Percentiles rank a stretch among this genome's conserved stretches.
Evolutionary conservation across 2,797 vertebrate genomes (phyloP).

Genomic region (Tragopan temminckii): DNA sequence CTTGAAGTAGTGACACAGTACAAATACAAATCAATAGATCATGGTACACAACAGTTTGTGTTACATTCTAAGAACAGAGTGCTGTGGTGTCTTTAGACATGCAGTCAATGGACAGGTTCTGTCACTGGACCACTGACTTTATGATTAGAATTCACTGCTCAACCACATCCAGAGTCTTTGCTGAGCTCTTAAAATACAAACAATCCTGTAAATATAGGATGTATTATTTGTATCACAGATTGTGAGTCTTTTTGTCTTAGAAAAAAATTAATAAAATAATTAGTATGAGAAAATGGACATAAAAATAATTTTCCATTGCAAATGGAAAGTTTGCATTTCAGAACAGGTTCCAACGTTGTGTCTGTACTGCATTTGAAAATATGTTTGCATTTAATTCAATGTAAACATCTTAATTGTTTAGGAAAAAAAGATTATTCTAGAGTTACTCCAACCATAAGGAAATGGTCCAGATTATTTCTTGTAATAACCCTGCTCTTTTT

Average conservation of each 20-base stretch:
- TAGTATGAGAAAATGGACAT: background rate
- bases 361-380: background rate
- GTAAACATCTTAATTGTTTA: background rate
- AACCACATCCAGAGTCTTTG: background rate
- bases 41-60: background rate
- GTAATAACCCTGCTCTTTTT: conserved; percentile 20
- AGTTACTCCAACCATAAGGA: conserved; percentile 15
- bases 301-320: background rate
- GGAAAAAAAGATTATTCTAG: conserved; percentile 8
- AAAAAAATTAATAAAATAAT: background rate
- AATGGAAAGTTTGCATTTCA: background rate
- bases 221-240: background rate
- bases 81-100: background rate
- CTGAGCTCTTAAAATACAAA: background rate
- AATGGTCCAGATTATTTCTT: background rate
- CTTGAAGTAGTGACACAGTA: background rate
- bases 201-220: background rate
- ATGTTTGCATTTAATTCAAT: conserved; percentile 15
- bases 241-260: background rate
- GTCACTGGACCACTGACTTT: background rate
- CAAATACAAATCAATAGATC: background rate
- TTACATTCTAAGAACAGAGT: background rate
- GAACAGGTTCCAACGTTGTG: background rate
- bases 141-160: background rate
- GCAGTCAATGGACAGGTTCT: background rate